These are phyloP conservation scores for Bombus soroeensis DNA, from an alignment of 1,140 invertebrate genomes.

Conservation along the genomic window DNA sequence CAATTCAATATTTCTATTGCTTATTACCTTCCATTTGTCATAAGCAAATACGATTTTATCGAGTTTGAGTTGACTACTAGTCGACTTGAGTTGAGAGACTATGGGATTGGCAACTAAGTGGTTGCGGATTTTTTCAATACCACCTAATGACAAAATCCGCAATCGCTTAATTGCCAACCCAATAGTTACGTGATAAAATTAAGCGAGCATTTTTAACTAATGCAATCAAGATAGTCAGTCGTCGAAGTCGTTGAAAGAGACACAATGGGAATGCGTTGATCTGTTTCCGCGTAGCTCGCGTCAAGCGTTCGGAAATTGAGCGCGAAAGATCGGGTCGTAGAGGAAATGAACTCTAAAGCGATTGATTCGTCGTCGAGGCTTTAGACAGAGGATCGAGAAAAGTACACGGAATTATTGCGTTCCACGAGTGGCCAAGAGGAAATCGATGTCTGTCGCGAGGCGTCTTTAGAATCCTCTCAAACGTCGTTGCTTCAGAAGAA, in stretches of 20 bases:
- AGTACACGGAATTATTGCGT: constrained; percentile 31
- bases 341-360: constrained; percentile 3
- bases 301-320: constrained; percentile 27
- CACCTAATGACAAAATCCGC: no score
- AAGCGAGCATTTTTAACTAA: neutral
- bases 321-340: neutral
- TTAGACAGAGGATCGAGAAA: neutral
- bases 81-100: no score
- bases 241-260: neutral
- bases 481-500: neutral
- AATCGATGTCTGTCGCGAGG: constrained; percentile 16
- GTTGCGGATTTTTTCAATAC: no score
- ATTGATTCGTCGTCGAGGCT: constrained; percentile 2
- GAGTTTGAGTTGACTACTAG: neutral
- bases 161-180: no score
- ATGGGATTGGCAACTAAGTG: no score
- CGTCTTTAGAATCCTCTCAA: neutral
- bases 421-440: neutral
- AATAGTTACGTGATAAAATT: neutral
- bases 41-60: neutral
- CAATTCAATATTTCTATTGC: neutral
- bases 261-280: neutral
- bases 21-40: neutral
- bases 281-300: neutral
- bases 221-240: neutral